These are phyloP conservation scores for Drosophila fuyamai DNA, from an alignment of 1,140 invertebrate species.

Conservation along the genomic window DNA sequence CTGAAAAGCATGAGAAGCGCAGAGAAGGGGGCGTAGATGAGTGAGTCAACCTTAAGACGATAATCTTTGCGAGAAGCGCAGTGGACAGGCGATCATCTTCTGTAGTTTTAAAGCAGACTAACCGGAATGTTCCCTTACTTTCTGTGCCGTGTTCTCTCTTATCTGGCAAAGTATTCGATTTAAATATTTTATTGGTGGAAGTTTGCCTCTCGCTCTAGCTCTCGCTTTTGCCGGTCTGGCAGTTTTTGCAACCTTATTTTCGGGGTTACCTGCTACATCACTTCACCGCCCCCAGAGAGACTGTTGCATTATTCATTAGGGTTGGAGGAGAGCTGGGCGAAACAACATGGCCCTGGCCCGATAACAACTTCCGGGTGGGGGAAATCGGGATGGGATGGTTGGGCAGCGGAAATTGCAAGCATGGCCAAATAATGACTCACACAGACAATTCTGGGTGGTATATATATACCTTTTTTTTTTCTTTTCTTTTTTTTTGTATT, in stretches of 20 bases:
- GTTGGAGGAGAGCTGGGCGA: conserved; percentile 29
- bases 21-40: neutral
- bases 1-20: neutral
- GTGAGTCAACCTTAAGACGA: conserved; percentile 9
- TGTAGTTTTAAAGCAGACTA: conserved; percentile 26
- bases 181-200: conserved; percentile 79
- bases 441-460: conserved; percentile 44
- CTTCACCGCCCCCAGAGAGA: conserved; percentile 28
- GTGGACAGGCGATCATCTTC: conserved; percentile 18
- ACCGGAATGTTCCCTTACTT: neutral
- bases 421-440: conserved; percentile 80
- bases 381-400: neutral
- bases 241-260: conserved; percentile 29
- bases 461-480: neutral
- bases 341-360: conserved; percentile 45
- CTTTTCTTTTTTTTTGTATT: too few relatives aligned
- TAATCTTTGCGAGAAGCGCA: conserved; percentile 9
- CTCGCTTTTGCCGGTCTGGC: too few relatives aligned
- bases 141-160: conserved; percentile 2
- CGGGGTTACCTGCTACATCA: conserved; percentile 26
- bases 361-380: conserved; percentile 48
- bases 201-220: conserved; percentile 14
- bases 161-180: conserved; percentile 60
- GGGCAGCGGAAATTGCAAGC: conserved; percentile 73
- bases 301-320: conserved; percentile 79